phyloP scores from a whole-genome alignment of 2,888 invertebrate species.

The Sepiola atlantica region DNA sequence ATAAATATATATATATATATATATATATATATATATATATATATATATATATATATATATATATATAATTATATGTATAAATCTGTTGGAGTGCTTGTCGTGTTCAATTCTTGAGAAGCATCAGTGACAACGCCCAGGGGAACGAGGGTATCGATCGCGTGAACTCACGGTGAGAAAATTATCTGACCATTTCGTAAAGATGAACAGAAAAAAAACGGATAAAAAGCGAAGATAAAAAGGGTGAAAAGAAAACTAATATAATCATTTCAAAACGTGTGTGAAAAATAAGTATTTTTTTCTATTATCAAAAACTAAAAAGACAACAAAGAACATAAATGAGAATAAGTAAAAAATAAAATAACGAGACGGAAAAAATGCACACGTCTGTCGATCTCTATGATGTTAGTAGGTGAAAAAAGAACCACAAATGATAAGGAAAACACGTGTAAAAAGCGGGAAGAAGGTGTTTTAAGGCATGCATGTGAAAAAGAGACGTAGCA shows the following conservation, averaged over 20 bases:
- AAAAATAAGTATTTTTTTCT: background rate
- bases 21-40: constrained; percentile 12
- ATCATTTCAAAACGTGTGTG: background rate
- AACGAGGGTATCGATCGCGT: background rate
- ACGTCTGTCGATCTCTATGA: background rate
- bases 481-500: background rate
- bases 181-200: background rate
- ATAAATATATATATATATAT: background rate
- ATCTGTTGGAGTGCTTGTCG: background rate
- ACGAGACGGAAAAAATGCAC: background rate
- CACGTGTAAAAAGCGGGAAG: background rate
- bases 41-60: background rate
- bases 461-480: too few relatives aligned
- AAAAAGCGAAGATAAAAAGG: background rate
- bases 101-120: background rate
- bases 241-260: background rate
- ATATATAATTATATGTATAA: background rate
- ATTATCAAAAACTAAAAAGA: background rate
- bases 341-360: background rate
- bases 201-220: background rate
- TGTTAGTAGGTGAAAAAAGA: background rate
- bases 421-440: too few relatives aligned
- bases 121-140: background rate
- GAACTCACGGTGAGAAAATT: background rate
- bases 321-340: too few relatives aligned